Conservation (phyloP, 2,113 vertebrate species). For the Hyla sarda region DNA sequence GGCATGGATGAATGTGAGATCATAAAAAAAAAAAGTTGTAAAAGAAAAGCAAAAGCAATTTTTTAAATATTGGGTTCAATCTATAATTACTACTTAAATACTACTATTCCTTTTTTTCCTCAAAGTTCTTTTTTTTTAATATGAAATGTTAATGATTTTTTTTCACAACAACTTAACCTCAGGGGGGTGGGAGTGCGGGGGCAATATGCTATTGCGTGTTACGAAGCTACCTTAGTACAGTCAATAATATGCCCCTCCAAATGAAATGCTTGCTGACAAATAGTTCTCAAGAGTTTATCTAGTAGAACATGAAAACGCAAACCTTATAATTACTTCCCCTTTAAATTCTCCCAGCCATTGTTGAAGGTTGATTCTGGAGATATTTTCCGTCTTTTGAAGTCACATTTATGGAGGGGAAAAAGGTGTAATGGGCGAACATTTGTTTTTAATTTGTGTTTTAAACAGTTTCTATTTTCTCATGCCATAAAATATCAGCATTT, state of each 20-base stretch:
- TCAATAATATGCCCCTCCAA: too few relatives aligned
- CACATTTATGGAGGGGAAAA: constrained; percentile 20
- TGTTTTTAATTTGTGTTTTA: constrained; percentile 49
- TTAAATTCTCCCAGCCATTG: background rate
- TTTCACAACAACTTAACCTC: background rate
- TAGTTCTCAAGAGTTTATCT: background rate
- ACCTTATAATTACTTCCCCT: background rate
- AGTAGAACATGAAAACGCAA: background rate
- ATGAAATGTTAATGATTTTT: background rate
- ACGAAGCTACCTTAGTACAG: background rate
- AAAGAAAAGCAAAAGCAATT: too few relatives aligned
- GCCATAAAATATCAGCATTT: constrained; percentile 41
- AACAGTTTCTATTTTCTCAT: constrained; percentile 41
- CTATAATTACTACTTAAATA: too few relatives aligned
- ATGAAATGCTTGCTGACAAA: background rate
- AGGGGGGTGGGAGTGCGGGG: too few relatives aligned
- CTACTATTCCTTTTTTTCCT: too few relatives aligned
- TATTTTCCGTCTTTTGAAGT: constrained; percentile 39
- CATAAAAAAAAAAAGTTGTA: background rate
- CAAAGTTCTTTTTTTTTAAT: too few relatives aligned
- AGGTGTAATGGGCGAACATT: constrained; percentile 45
- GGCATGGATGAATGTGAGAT: background rate
- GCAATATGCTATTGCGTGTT: background rate
- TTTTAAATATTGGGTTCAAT: too few relatives aligned
- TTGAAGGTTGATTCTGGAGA: background rate